Evolutionary conservation across 2,113 vertebrate genomes (phyloP).

Genomic region (Vimba vimba): DNA sequence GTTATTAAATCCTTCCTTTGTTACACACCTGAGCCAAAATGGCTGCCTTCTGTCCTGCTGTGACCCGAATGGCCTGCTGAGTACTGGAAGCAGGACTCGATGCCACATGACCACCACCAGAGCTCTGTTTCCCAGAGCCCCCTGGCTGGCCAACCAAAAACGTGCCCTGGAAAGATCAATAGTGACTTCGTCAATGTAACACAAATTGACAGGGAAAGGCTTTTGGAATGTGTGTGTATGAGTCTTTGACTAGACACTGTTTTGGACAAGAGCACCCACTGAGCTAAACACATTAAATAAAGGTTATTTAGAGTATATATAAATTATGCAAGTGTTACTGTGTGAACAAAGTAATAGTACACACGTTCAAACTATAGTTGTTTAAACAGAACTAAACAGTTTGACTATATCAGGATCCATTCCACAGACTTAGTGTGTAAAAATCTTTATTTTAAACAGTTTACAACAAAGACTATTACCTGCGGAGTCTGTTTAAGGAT

Average conservation of each 20-base stretch:
- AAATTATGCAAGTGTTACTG: background rate
- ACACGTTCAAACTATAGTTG: background rate
- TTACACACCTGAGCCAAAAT: constrained; percentile 89
- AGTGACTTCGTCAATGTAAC: background rate
- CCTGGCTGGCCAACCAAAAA: constrained; percentile 96
- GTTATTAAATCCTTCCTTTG: background rate
- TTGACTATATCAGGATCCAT: background rate
- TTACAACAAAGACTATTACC: constrained; percentile 61
- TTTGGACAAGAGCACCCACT: background rate
- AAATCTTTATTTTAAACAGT: background rate
- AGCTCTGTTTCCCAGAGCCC: constrained; percentile 86
- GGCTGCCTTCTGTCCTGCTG: constrained; percentile 93
- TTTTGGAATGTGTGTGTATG: background rate
- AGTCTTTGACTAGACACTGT: background rate
- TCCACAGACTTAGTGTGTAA: background rate
- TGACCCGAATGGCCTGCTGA: constrained; percentile 91
- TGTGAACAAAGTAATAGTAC: background rate
- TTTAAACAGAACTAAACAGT: background rate
- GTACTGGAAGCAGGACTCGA: constrained; percentile 80
- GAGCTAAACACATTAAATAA: background rate
- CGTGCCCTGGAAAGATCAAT: constrained; percentile 82
- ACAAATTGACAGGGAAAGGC: background rate
- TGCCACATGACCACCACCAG: constrained; percentile 76
- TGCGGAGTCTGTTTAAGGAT: constrained; percentile 96
- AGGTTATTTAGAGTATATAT: background rate